phyloP scores from a whole-genome alignment of 35 echinoderm and acorn worm genomes.

The Apostichopus japonicus region DNA sequence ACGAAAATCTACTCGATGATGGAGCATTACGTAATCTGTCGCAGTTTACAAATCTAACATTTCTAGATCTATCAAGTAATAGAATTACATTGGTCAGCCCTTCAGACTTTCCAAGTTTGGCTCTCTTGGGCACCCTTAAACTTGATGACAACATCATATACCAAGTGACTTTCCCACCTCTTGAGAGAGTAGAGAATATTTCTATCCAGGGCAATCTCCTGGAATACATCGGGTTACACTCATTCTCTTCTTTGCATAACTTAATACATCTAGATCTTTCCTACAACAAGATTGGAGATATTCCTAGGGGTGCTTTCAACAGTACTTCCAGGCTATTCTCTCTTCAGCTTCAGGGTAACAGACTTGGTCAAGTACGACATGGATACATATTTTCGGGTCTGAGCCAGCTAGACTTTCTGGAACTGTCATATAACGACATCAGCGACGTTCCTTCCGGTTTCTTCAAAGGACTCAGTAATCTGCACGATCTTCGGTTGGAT shows the following conservation, averaged over 20 bases:
- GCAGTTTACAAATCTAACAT: constrained; percentile 2
- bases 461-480: constrained; percentile 53
- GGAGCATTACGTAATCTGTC: neutral
- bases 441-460: constrained; percentile 32
- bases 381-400: constrained; percentile 53
- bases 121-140: constrained; percentile 38
- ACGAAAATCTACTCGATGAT: neutral
- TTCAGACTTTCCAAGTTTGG: constrained; percentile 39
- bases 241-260: neutral
- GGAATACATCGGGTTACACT: neutral
- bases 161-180: neutral
- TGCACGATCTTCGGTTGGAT: constrained; percentile 41
- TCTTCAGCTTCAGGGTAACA: constrained; percentile 40
- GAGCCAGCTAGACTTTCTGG: constrained; percentile 15
- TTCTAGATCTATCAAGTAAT: constrained; percentile 57
- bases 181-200: neutral
- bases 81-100: constrained; percentile 27
- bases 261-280: neutral
- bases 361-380: neutral
- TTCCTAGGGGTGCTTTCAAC: neutral
- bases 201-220: constrained; percentile 1
- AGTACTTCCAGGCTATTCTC: neutral
- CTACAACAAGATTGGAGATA: neutral
- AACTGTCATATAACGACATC: constrained; percentile 51
- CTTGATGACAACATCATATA: constrained; percentile 66